Percentiles rank a stretch among this genome's conserved stretches.
These are phyloP conservation scores for Leptosomus discolor DNA, from an alignment of 2,113 vertebrate species.

Conservation along the genomic window DNA sequence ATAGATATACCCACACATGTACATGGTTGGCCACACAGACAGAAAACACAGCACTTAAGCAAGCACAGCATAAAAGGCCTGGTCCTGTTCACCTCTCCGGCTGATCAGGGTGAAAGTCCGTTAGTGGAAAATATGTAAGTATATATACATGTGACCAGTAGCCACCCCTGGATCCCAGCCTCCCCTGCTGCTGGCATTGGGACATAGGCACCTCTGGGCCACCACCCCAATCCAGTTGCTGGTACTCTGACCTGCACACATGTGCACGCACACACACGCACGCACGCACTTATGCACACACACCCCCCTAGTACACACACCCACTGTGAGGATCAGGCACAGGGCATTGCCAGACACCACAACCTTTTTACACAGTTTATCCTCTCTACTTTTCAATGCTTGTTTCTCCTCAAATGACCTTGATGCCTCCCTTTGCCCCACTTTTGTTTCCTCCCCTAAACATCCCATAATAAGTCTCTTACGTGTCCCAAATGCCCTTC, in stretches of 20 bases:
- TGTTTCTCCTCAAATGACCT: neutral
- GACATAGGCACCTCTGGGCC: rapidly evolving
- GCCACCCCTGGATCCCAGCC: neutral
- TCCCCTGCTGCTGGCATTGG: neutral
- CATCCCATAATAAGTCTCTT: neutral
- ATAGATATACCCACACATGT: neutral
- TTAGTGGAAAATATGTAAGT: neutral
- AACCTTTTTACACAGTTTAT: neutral
- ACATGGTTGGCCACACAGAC: neutral
- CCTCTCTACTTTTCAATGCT: neutral
- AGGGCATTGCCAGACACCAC: neutral
- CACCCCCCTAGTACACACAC: neutral
- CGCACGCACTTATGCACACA: no score
- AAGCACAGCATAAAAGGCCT: neutral
- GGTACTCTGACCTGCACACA: neutral
- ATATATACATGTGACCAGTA: neutral
- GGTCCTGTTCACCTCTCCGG: neutral
- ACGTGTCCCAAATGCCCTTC: neutral
- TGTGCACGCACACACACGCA: no score
- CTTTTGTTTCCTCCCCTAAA: neutral
- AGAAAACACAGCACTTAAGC: neutral
- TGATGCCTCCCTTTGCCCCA: neutral
- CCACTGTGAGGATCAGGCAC: neutral
- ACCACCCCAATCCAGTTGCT: neutral
- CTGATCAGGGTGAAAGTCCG: neutral